A percentile compares a stretch with the other conserved stretches of the same genome.
These are phyloP conservation scores for Marcusenius ussheri DNA, from an alignment of 2,113 vertebrate genomes.

Conservation along the genomic window DNA sequence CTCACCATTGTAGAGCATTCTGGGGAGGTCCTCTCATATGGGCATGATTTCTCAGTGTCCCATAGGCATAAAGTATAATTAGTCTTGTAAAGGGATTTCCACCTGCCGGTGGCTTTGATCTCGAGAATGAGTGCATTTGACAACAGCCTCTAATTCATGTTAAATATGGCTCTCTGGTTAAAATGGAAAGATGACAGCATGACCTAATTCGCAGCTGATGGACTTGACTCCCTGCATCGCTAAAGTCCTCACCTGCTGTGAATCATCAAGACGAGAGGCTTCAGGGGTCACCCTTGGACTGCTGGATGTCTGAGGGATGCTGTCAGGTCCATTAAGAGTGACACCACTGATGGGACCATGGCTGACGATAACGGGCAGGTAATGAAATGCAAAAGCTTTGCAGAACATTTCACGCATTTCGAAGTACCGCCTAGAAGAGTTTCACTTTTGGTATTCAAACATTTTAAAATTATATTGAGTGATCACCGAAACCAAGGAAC, in stretches of 20 bases:
- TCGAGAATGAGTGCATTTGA: neutral
- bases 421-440: neutral
- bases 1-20: neutral
- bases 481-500: neutral
- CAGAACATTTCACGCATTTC: neutral
- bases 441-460: neutral
- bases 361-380: neutral
- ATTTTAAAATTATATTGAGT: neutral
- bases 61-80: neutral
- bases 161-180: neutral
- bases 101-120: neutral
- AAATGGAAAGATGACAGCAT: neutral
- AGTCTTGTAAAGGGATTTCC: neutral
- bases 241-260: neutral
- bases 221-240: neutral
- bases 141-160: constrained; percentile 6
- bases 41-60: neutral
- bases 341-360: neutral
- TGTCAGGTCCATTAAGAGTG: neutral
- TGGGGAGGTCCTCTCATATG: neutral
- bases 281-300: neutral
- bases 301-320: neutral
- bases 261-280: neutral
- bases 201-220: neutral
- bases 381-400: neutral